These are phyloP conservation scores for Glaucomys volans DNA, from an alignment of 2,113 vertebrate genomes.

Conservation along the genomic window DNA sequence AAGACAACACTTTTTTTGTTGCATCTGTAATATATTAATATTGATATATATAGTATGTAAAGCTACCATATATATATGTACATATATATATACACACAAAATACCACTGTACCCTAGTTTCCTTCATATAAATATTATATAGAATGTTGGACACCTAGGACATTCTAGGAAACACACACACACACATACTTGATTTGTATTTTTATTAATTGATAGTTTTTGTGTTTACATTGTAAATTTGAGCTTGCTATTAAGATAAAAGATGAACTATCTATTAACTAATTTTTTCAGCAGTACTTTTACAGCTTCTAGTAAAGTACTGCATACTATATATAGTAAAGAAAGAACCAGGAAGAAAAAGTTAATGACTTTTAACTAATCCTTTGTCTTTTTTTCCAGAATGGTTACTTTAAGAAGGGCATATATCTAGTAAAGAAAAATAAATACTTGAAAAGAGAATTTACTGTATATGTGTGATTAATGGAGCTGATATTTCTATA, in stretches of 20 bases:
- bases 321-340: background rate
- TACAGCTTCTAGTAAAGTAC: background rate
- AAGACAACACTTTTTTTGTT: too few relatives aligned
- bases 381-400: background rate
- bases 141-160: background rate
- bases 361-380: background rate
- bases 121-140: background rate
- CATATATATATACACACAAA: too few relatives aligned
- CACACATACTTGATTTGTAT: background rate
- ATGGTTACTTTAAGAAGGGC: background rate
- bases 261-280: background rate
- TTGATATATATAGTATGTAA: too few relatives aligned
- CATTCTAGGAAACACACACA: background rate
- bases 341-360: background rate
- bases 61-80: too few relatives aligned
- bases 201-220: background rate
- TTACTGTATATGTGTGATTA: background rate
- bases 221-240: background rate
- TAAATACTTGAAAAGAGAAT: background rate
- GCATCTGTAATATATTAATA: too few relatives aligned
- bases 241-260: background rate
- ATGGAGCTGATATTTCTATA: background rate
- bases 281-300: background rate
- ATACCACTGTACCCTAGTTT: background rate
- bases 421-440: background rate